Evolutionary conservation across 1,140 invertebrate species (phyloP).

Genomic region (Pararge aegeria): DNA sequence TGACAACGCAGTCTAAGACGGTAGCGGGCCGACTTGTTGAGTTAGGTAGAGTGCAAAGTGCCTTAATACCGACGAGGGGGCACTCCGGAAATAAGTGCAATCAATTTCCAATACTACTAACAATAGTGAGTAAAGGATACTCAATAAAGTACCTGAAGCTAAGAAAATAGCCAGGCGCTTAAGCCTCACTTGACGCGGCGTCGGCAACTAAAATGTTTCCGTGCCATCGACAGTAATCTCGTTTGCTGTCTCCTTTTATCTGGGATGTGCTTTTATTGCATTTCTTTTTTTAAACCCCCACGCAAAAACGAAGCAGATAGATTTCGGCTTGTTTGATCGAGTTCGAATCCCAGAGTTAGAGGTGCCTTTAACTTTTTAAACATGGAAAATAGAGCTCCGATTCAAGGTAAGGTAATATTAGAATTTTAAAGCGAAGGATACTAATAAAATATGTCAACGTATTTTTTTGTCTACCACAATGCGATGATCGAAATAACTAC

Average conservation of each 20-base stretch:
- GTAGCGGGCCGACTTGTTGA: too few species aligned
- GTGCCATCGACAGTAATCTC: slow-evolving; percentile 13
- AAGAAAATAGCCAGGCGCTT: slow-evolving; percentile 5
- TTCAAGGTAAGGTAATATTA: too few species aligned
- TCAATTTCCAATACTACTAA: slow-evolving; percentile 5
- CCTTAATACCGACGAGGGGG: background rate
- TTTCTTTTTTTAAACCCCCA: background rate
- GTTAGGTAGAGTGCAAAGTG: background rate
- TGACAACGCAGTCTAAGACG: too few species aligned
- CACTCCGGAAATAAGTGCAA: slow-evolving; percentile 1
- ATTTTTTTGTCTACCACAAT: too few species aligned
- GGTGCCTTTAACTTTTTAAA: too few species aligned
- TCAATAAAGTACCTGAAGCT: slow-evolving; percentile 13
- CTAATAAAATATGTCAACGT: too few species aligned
- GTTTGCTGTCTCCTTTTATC: slow-evolving; percentile 9
- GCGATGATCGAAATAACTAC: too few species aligned
- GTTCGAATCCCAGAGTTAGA: too few species aligned
- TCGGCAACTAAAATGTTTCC: slow-evolving; percentile 15
- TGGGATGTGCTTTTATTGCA: slow-evolving; percentile 14
- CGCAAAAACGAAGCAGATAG: too few species aligned
- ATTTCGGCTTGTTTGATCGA: too few species aligned
- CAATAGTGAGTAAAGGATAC: slow-evolving; percentile 2
- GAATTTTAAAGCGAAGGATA: too few species aligned
- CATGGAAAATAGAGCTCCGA: too few species aligned
- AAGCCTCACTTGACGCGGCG: slow-evolving; percentile 4